Conservation (phyloP, 2,888 invertebrate species). For the Empis stercorea region DNA sequence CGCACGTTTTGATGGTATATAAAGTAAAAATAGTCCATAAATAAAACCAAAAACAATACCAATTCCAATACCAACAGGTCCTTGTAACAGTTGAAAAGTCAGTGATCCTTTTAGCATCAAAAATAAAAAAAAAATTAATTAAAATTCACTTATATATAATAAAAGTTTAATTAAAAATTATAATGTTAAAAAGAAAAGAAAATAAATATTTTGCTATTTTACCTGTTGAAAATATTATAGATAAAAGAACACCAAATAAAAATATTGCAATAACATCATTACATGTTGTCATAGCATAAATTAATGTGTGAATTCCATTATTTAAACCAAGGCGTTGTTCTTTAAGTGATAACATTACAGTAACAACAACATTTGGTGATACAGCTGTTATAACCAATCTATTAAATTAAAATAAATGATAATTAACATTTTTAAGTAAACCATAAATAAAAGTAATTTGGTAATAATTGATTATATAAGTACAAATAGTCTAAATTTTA, state of each 20-base stretch:
- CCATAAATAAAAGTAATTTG: conserved; percentile 2
- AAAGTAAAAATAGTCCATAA: conserved; percentile 47
- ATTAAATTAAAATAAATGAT: conserved; percentile 9
- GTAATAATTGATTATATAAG: not conserved
- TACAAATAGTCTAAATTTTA: too few species aligned
- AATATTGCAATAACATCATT: conserved; percentile 68
- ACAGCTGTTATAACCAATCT: conserved; percentile 53
- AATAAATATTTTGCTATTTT: conserved; percentile 10
- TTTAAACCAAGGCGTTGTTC: conserved; percentile 47
- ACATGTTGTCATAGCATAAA: conserved; percentile 44
- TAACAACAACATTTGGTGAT: conserved; percentile 62
- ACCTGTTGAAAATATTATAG: conserved; percentile 51
- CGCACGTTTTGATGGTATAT: conserved; percentile 42
- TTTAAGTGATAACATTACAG: conserved; percentile 48
- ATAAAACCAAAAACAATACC: conserved; percentile 48
- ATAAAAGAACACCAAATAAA: conserved; percentile 52
- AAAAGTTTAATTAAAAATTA: not conserved
- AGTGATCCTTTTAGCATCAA: conserved; percentile 31
- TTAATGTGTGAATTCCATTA: conserved; percentile 61
- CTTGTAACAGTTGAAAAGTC: conserved; percentile 40
- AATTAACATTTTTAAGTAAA: conserved; percentile 5
- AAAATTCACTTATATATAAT: not conserved
- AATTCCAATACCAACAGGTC: conserved; percentile 45
- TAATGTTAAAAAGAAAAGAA: not conserved
- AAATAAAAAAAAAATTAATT: not conserved